Percentiles rank a stretch among this genome's conserved stretches.
Evolutionary conservation across 1,140 invertebrate genomes (phyloP).

Genomic region (Aleiodes sp.): DNA sequence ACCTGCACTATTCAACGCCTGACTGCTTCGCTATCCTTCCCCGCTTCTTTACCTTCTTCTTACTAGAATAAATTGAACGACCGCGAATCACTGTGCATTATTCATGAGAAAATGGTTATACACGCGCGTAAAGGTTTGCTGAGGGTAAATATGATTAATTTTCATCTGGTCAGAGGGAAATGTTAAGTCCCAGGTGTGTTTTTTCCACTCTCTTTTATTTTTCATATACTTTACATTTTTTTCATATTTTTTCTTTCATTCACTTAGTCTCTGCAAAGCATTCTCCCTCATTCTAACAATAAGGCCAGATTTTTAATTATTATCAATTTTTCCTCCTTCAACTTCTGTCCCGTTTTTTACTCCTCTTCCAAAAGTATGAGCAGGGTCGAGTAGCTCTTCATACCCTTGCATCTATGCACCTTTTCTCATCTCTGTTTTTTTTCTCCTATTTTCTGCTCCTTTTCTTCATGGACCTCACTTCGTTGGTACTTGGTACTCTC

Average conservation of each 20-base stretch:
- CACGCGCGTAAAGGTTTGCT: conserved; percentile 29
- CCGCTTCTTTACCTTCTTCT: conserved; percentile 33
- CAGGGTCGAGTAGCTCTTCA: background rate
- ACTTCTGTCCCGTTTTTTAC: too few species aligned
- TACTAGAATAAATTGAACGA: conserved; percentile 47
- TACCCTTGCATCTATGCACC: background rate
- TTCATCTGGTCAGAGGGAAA: conserved; percentile 18
- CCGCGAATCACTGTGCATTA: conserved; percentile 47
- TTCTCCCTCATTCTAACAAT: too few species aligned
- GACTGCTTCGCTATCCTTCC: background rate
- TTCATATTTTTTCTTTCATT: too few species aligned
- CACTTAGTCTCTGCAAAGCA: too few species aligned
- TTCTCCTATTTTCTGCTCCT: too few species aligned
- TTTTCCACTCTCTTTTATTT: background rate
- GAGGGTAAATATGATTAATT: conserved; percentile 45
- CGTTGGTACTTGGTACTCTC: background rate
- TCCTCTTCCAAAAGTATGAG: too few species aligned
- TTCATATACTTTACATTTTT: background rate
- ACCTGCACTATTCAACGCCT: background rate
- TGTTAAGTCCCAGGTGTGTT: background rate
- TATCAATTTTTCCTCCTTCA: too few species aligned
- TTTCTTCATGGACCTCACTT: background rate
- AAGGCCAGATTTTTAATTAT: too few species aligned
- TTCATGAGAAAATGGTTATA: conserved; percentile 40
- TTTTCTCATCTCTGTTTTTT: too few species aligned